These are phyloP conservation scores for Menidia beryllina DNA, from an alignment of 2,113 vertebrate species.

Conservation along the genomic window DNA sequence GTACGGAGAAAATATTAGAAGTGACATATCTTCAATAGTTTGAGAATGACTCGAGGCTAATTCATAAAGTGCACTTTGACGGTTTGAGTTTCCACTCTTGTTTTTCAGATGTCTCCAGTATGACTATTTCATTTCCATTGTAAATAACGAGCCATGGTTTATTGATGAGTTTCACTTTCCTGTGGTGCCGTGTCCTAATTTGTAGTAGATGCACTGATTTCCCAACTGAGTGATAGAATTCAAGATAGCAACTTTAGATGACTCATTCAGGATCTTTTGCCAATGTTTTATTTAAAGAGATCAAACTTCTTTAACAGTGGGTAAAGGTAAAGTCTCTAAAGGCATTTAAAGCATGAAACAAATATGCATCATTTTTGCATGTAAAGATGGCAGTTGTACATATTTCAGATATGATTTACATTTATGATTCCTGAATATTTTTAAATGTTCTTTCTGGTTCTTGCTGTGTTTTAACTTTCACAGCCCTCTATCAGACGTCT, in stretches of 20 bases:
- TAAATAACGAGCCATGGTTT: slow-evolving; percentile 71
- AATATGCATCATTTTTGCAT: too few species aligned
- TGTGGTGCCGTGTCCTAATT: slow-evolving; percentile 65
- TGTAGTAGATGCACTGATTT: slow-evolving; percentile 28
- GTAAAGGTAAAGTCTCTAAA: too few species aligned
- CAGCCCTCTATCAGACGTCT: too few species aligned
- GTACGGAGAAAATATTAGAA: slow-evolving; percentile 48
- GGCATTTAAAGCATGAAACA: too few species aligned
- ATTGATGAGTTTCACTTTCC: slow-evolving; percentile 69
- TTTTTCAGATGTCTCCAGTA: slow-evolving; percentile 46
- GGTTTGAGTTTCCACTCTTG: slow-evolving; percentile 37
- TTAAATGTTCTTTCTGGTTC: too few species aligned
- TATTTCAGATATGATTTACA: too few species aligned
- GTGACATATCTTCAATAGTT: slow-evolving; percentile 54
- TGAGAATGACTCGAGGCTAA: slow-evolving; percentile 37
- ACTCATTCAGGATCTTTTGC: slow-evolving; percentile 5
- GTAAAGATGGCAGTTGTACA: too few species aligned
- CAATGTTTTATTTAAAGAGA: not conserved
- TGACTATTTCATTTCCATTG: slow-evolving; percentile 69
- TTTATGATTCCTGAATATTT: too few species aligned
- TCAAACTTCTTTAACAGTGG: too few species aligned
- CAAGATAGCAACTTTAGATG: slow-evolving; percentile 7
- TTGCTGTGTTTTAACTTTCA: too few species aligned
- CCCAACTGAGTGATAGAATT: slow-evolving; percentile 14
- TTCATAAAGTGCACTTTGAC: slow-evolving; percentile 56